These are phyloP conservation scores for Ctenoplectra terminalis DNA, from an alignment of 1,140 invertebrate genomes.

Conservation along the genomic window DNA sequence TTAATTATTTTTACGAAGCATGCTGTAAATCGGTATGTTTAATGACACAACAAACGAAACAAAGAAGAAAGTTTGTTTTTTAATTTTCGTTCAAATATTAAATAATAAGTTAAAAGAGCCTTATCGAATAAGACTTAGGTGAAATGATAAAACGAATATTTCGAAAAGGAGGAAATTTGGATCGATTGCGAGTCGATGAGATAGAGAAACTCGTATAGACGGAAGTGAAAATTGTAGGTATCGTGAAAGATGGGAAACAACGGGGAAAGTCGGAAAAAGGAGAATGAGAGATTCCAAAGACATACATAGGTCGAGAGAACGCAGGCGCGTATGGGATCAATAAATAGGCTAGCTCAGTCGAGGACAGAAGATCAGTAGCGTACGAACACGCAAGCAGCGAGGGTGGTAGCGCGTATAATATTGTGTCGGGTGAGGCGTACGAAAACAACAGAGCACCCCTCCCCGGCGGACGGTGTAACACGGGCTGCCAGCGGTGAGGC, in stretches of 20 bases:
- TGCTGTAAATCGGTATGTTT: neutral
- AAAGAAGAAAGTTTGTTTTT: neutral
- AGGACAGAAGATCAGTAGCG: constrained; percentile 76
- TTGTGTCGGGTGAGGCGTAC: constrained; percentile 63
- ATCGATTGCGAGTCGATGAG: constrained; percentile 12
- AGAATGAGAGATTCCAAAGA: constrained; percentile 20
- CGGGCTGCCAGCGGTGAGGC: constrained; percentile 70
- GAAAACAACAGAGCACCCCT: constrained; percentile 64
- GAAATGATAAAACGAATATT: neutral
- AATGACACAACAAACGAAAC: neutral
- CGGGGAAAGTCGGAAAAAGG: neutral
- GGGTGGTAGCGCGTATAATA: constrained; percentile 60
- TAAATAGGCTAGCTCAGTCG: constrained; percentile 74
- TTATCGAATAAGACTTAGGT: neutral
- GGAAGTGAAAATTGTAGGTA: neutral
- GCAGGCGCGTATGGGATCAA: constrained; percentile 76
- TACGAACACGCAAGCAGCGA: constrained; percentile 72
- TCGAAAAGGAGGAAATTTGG: neutral
- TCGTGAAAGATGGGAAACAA: neutral
- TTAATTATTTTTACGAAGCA: neutral
- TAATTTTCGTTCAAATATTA: neutral
- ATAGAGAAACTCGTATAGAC: neutral
- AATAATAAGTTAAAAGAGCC: neutral
- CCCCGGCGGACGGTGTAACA: constrained; percentile 61
- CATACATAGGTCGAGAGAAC: constrained; percentile 47